Conservation (phyloP, 2,888 invertebrate species). For the Agrochola lychnidis region DNA sequence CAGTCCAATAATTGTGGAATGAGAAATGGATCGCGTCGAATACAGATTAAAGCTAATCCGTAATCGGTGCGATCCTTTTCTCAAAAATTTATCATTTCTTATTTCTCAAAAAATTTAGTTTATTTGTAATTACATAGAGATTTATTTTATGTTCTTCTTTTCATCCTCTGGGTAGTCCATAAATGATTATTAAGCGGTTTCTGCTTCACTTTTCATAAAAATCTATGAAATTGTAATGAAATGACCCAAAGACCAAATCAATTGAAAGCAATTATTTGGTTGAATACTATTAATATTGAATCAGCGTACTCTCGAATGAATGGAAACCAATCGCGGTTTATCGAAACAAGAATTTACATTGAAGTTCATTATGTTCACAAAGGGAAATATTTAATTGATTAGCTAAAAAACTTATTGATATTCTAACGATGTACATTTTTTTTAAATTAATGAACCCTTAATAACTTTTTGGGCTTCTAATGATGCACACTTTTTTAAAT, state of each 20-base stretch:
- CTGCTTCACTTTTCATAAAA: neutral
- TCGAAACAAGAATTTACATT: slow-evolving; percentile 9
- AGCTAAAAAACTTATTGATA: neutral
- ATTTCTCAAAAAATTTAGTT: slow-evolving; percentile 25
- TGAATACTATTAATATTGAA: neutral
- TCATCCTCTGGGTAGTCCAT: neutral
- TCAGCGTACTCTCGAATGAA: neutral
- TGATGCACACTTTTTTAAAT: neutral
- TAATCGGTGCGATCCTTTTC: no score
- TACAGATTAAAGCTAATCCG: slow-evolving; percentile 4
- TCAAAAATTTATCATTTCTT: no score
- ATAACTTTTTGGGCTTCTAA: neutral
- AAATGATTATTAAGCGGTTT: neutral
- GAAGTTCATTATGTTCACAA: slow-evolving; percentile 1
- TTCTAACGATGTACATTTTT: neutral
- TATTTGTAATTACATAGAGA: neutral
- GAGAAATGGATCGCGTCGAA: neutral
- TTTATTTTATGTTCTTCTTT: neutral
- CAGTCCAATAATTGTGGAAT: neutral
- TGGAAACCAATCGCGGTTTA: slow-evolving; percentile 12
- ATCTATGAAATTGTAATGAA: neutral
- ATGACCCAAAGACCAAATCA: neutral
- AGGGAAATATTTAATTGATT: neutral
- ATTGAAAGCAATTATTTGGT: neutral
- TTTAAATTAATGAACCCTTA: neutral